phyloP scores from a whole-genome alignment of 1,140 invertebrate genomes.

The Lepidotrigona ventralis region DNA sequence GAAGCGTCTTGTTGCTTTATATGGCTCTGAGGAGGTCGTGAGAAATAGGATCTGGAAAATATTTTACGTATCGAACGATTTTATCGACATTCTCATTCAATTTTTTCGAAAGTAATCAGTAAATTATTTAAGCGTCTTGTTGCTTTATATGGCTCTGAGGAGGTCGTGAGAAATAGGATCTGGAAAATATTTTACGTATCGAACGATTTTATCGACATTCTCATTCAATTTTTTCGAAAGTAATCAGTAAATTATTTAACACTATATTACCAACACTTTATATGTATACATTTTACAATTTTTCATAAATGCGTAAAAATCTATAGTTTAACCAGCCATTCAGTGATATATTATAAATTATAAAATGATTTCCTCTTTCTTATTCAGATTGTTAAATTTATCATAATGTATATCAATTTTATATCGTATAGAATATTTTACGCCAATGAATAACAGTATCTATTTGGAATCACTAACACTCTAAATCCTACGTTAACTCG shows the following conservation, averaged over 20 bases:
- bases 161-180: conserved; percentile 74
- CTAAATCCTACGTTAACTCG: conserved; percentile 63
- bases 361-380: background rate
- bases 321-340: background rate
- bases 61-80: background rate
- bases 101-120: too few relatives aligned
- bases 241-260: background rate
- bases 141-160: conserved; percentile 70
- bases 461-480: conserved; percentile 49
- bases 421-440: conserved; percentile 18
- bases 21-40: conserved; percentile 69
- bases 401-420: background rate
- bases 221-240: background rate
- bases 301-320: background rate
- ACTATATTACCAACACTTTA: too few relatives aligned
- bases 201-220: background rate
- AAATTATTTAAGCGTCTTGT: conserved; percentile 63
- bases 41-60: conserved; percentile 75
- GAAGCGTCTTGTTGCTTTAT: conserved; percentile 66
- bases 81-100: too few relatives aligned
- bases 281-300: background rate
- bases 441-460: conserved; percentile 56
- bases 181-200: conserved; percentile 56
- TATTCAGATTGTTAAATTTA: background rate
- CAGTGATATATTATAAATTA: background rate